phyloP scores from a whole-genome alignment of 2,888 invertebrate species.

The Stenchaetothrips biformis region DNA sequence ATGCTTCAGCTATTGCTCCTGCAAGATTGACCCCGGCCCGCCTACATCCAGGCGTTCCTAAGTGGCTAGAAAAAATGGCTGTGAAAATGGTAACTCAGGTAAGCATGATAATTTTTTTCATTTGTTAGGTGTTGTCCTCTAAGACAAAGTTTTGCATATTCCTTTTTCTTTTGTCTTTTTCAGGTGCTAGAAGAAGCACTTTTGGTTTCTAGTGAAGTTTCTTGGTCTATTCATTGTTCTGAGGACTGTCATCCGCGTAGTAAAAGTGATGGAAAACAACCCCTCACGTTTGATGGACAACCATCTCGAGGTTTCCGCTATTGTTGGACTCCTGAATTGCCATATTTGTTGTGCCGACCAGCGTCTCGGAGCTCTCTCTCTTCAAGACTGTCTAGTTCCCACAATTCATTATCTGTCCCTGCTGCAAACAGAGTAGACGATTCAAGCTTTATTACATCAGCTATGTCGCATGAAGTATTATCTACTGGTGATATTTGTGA shows the following conservation, averaged over 20 bases:
- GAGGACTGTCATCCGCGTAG: constrained; percentile 34
- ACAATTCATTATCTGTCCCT: constrained; percentile 69
- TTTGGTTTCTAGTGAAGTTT: constrained; percentile 46
- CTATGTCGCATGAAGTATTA: constrained; percentile 80
- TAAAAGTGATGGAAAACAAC: constrained; percentile 35
- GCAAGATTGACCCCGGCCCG: constrained; percentile 11
- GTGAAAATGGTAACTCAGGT: constrained; percentile 45
- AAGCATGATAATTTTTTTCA: background rate
- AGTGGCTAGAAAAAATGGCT: constrained; percentile 47
- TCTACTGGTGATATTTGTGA: constrained; percentile 70
- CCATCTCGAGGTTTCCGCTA: background rate
- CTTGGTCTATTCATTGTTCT: constrained; percentile 40
- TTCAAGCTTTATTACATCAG: constrained; percentile 81
- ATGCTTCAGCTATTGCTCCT: background rate
- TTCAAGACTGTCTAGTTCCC: constrained; percentile 74
- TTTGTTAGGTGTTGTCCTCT: too few species aligned
- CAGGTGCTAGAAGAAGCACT: constrained; percentile 51
- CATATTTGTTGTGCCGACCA: constrained; percentile 54
- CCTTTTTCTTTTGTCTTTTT: constrained; percentile 39
- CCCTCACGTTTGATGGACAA: background rate
- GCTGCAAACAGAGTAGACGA: constrained; percentile 73
- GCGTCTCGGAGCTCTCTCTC: constrained; percentile 73
- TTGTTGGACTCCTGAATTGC: constrained; percentile 54
- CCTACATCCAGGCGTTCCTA: constrained; percentile 20
- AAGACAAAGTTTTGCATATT: too few species aligned